These are phyloP conservation scores for Lycia hirtaria DNA, from an alignment of 2,888 invertebrate species.

Conservation along the genomic window DNA sequence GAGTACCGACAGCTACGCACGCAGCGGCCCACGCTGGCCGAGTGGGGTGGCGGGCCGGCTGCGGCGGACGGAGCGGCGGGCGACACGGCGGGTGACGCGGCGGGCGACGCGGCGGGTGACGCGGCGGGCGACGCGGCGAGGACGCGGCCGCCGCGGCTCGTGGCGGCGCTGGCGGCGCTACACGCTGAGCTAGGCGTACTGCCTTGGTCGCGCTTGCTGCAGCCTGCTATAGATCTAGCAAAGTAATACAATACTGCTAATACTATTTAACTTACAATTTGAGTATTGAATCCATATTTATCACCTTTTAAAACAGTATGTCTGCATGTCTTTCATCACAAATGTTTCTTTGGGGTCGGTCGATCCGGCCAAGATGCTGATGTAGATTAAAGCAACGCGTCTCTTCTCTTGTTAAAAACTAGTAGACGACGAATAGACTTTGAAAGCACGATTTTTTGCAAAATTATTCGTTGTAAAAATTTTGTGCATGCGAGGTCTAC, in stretches of 20 bases:
- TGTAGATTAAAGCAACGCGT: too few species aligned
- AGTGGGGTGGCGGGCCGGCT: conserved; percentile 58
- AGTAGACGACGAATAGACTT: too few species aligned
- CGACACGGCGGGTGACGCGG: conserved; percentile 12
- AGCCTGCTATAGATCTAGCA: conserved; percentile 65
- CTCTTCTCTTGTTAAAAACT: too few species aligned
- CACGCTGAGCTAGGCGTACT: conserved; percentile 62
- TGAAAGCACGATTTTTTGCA: too few species aligned
- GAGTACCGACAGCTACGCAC: conserved; percentile 85
- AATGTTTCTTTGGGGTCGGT: too few species aligned
- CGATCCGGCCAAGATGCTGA: too few species aligned
- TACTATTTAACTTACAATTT: too few species aligned
- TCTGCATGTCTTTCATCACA: too few species aligned
- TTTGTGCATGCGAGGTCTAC: too few species aligned
- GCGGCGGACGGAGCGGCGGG: not conserved
- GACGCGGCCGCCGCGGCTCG: conserved; percentile 42
- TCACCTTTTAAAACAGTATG: too few species aligned
- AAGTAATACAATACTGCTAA: conserved; percentile 44
- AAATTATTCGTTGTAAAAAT: too few species aligned
- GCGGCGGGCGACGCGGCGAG: conserved; percentile 45
- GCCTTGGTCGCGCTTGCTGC: conserved; percentile 65
- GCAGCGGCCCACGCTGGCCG: conserved; percentile 77
- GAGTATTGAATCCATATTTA: too few species aligned
- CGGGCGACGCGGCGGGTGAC: conserved; percentile 45
- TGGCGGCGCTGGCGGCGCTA: conserved; percentile 66